These are phyloP conservation scores for Acipenser ruthenus DNA, from an alignment of 2,797 vertebrate species.

Conservation along the genomic window DNA sequence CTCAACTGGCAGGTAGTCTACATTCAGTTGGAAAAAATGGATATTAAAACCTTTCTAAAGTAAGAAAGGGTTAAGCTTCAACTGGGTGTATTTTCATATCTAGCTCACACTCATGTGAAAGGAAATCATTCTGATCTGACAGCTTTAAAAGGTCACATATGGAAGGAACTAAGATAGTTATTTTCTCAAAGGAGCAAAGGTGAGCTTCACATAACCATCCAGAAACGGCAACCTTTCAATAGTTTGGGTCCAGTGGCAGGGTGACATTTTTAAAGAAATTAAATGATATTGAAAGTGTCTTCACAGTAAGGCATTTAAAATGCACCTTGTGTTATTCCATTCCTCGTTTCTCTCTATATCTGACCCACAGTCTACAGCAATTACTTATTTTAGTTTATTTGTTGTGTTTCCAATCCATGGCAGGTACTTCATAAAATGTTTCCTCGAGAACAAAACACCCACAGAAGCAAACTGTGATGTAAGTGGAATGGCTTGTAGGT, in stretches of 20 bases:
- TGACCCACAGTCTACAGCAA: conserved; percentile 35
- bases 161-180: conserved; percentile 15
- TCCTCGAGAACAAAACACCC: too few species aligned
- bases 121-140: conserved; percentile 44
- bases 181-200: conserved; percentile 32
- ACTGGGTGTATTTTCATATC: conserved; percentile 2
- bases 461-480: too few species aligned
- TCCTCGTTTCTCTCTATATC: conserved; percentile 9
- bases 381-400: conserved; percentile 23
- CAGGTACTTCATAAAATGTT: neutral
- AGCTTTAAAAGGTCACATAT: conserved; percentile 37
- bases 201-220: conserved; percentile 36
- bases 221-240: conserved; percentile 26
- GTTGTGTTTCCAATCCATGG: neutral
- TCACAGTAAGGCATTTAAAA: neutral
- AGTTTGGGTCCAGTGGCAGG: conserved; percentile 31
- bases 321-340: neutral
- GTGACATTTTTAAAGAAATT: neutral
- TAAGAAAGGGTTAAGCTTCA: conserved; percentile 11
- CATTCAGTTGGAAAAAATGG: too few species aligned
- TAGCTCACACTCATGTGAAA: conserved; percentile 40
- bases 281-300: too few species aligned
- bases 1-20: too few species aligned
- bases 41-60: too few species aligned
- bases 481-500: too few species aligned